phyloP scores from a whole-genome alignment of 2,797 vertebrate genomes.

The Hafferia zeledoni region DNA sequence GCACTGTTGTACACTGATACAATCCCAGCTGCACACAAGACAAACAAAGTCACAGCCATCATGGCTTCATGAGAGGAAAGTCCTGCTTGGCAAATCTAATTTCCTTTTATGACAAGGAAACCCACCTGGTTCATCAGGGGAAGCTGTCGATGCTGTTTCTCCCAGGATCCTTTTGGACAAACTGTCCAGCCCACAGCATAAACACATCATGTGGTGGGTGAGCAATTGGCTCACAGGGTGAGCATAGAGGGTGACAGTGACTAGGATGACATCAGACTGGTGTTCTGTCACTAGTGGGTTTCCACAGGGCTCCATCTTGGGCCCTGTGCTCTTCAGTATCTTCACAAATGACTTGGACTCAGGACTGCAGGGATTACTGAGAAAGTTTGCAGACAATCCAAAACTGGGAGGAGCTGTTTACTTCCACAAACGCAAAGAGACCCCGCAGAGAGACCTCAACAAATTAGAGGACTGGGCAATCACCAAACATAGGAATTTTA shows the following conservation, averaged over 20 bases:
- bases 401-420: background rate
- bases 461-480: background rate
- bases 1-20: background rate
- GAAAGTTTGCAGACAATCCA: background rate
- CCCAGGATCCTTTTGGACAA: background rate
- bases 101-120: background rate
- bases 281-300: background rate
- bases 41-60: background rate
- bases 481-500: background rate
- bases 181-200: background rate
- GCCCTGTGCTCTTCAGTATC: background rate
- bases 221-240: background rate
- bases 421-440: background rate
- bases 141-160: background rate
- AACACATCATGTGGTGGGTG: background rate
- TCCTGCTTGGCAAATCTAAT: background rate
- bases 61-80: background rate
- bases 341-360: background rate
- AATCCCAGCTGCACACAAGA: background rate
- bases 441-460: background rate
- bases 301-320: background rate
- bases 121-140: background rate
- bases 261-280: background rate
- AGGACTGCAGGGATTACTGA: background rate
- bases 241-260: background rate